These are phyloP conservation scores for Caenorhabditis brenneri DNA, from an alignment of 1,140 invertebrate genomes.

Conservation along the genomic window DNA sequence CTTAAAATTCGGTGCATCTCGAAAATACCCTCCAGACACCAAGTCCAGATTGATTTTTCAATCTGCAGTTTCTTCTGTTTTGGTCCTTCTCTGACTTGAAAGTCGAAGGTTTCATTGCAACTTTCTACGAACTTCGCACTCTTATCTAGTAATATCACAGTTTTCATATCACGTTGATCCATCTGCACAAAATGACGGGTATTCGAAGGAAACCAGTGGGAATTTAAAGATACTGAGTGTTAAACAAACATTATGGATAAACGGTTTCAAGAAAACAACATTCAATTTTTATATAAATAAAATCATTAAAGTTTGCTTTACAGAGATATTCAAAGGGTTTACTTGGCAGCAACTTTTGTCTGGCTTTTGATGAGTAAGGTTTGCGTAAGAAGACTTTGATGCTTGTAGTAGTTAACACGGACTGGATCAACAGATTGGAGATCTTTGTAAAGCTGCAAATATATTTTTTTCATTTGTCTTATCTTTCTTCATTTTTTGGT, in stretches of 20 bases:
- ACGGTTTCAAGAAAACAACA: too few species aligned
- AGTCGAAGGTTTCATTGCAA: neutral
- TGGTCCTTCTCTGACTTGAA: neutral
- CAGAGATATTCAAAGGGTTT: neutral
- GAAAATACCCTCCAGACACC: constrained; percentile 10
- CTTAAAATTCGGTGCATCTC: constrained; percentile 12
- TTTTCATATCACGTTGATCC: constrained; percentile 27
- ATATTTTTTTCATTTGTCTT: too few species aligned
- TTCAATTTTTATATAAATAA: neutral
- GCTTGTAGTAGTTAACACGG: constrained; percentile 56
- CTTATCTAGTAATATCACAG: neutral
- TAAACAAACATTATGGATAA: too few species aligned
- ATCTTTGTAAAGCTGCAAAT: constrained; percentile 57
- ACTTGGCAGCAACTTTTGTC: constrained; percentile 9
- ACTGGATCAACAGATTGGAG: constrained; percentile 60
- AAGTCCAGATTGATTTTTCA: neutral
- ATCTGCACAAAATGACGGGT: neutral
- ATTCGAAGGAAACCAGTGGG: neutral
- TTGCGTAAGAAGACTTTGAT: constrained; percentile 30
- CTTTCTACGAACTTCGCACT: neutral
- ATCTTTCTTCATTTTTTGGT: too few species aligned
- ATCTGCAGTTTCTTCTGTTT: constrained; percentile 17
- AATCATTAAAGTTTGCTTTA: too few species aligned
- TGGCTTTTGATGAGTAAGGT: constrained; percentile 11
- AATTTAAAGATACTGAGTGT: neutral